Evolutionary conservation across 2,113 vertebrate genomes (phyloP), one percentile per base, ranked within the genome.

Genomic region (Prionailurus viverrinus): DNA sequence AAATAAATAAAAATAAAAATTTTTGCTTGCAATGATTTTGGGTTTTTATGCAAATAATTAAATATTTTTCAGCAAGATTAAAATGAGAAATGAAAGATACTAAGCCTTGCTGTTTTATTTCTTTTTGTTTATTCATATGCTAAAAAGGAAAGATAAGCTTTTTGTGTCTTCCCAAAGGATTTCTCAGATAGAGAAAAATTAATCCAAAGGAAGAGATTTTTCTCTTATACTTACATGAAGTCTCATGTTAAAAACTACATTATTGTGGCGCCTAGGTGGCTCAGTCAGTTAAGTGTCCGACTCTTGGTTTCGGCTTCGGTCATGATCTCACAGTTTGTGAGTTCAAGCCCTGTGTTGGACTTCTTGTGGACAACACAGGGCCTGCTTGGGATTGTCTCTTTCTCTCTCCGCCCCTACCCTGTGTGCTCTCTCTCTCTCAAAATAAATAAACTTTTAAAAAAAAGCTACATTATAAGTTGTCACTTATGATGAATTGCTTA

Each of bases 71-170:
- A 73, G 63, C 1, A 73, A 89, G 53, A 89, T 92, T 92, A 79
- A 84, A 84, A 39, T 33, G 41, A 95, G 39, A 90, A 94, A 55
- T 84, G 19, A 66, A 97, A 58, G 36, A 45, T 27, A 86, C 15
- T 27, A 84, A 69, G 61, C 6, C 14, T 73, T 84, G 14, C 11
- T 71, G 1, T 13, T 78, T 91, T 87, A 76, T 61, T 92, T 89
- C 69, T 45, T 89, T 89, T 27, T 89, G 25, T 79, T 88, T 69
- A 55, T 79, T 84, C 19, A 58, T 68, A 19, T 51, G 16, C 86
- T 79, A n/a, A 84, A 84, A 89, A 86, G 58, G 63, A 65, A 41
- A 88, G 51, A 10, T 36, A 55, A 25, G 3, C 25, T 83, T 96
- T 94, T 71, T 86, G 23, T 74, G 27, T 87, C 33, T 87, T 82